Evolutionary conservation across 2,113 vertebrate species (phyloP).

Genomic region (Stomatorhinus ivindoensis): DNA sequence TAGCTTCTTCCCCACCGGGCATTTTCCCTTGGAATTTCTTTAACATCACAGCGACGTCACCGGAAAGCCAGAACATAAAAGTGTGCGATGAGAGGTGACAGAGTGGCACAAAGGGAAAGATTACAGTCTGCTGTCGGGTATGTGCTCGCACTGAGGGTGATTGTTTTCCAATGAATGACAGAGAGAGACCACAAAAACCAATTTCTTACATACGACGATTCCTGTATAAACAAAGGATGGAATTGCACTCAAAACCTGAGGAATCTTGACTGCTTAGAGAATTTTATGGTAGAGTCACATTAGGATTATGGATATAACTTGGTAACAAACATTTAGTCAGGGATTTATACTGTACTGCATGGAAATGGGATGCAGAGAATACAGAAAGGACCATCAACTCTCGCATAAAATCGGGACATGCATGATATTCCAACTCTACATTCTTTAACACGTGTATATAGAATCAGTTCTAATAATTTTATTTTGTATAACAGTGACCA

Average conservation of each 20-base stretch:
- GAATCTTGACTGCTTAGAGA: neutral
- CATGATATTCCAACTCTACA: constrained; percentile 46
- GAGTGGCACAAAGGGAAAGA: neutral
- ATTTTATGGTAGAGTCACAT: neutral
- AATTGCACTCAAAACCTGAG: neutral
- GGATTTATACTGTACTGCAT: neutral
- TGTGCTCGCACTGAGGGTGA: neutral
- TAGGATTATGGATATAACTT: neutral
- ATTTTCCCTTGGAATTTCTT: neutral
- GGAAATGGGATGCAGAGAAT: neutral
- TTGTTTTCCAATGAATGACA: neutral
- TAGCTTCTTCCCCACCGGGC: neutral
- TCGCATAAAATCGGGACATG: constrained; percentile 23
- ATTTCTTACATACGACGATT: neutral
- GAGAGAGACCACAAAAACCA: neutral
- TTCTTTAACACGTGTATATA: constrained; percentile 51
- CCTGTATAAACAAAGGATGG: neutral
- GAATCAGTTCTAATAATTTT: constrained; percentile 35
- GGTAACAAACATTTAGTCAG: neutral
- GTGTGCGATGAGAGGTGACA: neutral
- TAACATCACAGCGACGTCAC: neutral
- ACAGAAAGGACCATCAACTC: constrained; percentile 22
- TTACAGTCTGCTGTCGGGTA: neutral
- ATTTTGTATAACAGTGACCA: constrained; percentile 31
- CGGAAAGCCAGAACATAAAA: neutral